These are phyloP conservation scores for Henicopernis longicauda DNA, from an alignment of 2,113 vertebrate species.

Conservation along the genomic window DNA sequence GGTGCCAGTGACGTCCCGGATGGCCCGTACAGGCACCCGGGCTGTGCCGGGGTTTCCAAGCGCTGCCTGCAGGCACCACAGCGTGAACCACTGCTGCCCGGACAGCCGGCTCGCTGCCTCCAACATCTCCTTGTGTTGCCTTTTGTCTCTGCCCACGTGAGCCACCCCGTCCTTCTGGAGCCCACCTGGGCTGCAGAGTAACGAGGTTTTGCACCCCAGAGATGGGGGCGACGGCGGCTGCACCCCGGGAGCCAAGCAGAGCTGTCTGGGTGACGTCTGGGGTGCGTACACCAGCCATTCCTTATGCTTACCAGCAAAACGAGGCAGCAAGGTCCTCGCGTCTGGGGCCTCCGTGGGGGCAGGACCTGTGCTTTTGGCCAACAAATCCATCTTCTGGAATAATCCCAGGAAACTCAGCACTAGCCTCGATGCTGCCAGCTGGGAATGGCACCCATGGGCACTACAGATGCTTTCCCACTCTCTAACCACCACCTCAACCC, in stretches of 20 bases:
- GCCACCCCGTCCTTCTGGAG: rapidly evolving
- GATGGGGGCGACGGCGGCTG: not conserved
- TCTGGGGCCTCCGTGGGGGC: not conserved
- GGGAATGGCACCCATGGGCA: not conserved
- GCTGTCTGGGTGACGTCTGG: rapidly evolving
- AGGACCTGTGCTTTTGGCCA: not conserved
- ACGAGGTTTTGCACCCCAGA: not conserved
- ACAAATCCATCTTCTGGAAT: not conserved
- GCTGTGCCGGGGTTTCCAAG: not conserved
- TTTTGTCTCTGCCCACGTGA: rapidly evolving
- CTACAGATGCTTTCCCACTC: not conserved
- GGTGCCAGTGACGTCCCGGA: rapidly evolving
- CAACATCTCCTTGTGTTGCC: not conserved
- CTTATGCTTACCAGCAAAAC: not conserved
- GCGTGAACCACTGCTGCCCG: rapidly evolving
- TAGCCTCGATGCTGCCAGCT: not conserved
- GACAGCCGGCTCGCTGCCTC: not conserved
- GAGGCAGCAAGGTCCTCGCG: not conserved
- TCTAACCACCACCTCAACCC: not conserved
- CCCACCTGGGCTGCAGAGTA: not conserved
- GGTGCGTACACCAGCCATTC: not conserved
- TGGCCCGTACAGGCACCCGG: rapidly evolving
- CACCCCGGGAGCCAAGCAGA: rapidly evolving
- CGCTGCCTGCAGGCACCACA: rapidly evolving
- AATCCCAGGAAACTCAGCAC: not conserved